These are phyloP conservation scores for Masticophis lateralis DNA, from an alignment of 2,797 vertebrate species.

Conservation along the genomic window DNA sequence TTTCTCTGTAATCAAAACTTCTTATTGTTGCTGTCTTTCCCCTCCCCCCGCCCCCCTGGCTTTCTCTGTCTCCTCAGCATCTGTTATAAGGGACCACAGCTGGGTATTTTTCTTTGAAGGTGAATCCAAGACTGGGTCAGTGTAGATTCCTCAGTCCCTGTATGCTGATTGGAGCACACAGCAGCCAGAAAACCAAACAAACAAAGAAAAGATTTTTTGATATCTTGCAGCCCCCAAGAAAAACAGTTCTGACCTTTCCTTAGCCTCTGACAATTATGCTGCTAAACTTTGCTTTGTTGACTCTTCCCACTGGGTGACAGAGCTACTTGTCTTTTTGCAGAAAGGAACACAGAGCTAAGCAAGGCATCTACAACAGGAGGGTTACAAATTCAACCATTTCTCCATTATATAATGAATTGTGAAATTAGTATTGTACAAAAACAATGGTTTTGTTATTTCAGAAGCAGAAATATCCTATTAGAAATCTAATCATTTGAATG, in stretches of 20 bases:
- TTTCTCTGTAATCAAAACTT: conserved; percentile 39
- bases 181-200: conserved; percentile 56
- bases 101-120: conserved; percentile 52
- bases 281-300: conserved; percentile 31
- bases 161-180: conserved; percentile 55
- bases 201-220: conserved; percentile 50
- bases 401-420: background rate
- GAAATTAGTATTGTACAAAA: conserved; percentile 21
- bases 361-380: background rate
- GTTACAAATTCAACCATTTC: background rate
- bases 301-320: conserved; percentile 38
- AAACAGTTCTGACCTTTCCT: conserved; percentile 53
- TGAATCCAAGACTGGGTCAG: conserved; percentile 48
- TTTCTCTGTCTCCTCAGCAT: conserved; percentile 53
- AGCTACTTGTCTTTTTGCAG: conserved; percentile 20
- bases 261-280: conserved; percentile 25
- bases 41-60: conserved; percentile 22
- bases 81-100: conserved; percentile 29
- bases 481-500: conserved; percentile 38
- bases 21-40: conserved; percentile 36
- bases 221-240: conserved; percentile 58
- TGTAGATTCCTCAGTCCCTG: conserved; percentile 47
- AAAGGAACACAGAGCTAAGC: background rate
- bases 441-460: conserved; percentile 51
- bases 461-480: conserved; percentile 63